These are phyloP conservation scores for Oryctes rhinoceros DNA, from an alignment of 1,140 invertebrate genomes.

Conservation along the genomic window DNA sequence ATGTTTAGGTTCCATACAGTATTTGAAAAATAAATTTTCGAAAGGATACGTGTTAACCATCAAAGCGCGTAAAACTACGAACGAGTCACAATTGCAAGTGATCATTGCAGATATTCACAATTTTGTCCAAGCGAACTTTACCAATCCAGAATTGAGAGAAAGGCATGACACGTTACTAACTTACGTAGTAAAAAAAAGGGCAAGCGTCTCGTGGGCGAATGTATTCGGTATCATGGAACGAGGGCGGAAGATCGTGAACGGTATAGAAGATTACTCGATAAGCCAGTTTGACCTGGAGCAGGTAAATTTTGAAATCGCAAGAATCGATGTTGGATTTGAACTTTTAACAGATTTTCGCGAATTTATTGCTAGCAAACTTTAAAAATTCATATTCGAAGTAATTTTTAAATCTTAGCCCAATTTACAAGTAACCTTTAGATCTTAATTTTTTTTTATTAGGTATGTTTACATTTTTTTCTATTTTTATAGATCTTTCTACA, in stretches of 20 bases:
- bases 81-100: constrained; percentile 42
- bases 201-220: constrained; percentile 45
- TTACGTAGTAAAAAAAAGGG: constrained; percentile 71
- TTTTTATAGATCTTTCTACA: not conserved
- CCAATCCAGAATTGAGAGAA: constrained; percentile 66
- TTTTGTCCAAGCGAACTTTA: constrained; percentile 60
- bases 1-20: constrained; percentile 74
- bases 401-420: no score
- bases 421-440: not conserved
- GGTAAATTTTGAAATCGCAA: constrained; percentile 38
- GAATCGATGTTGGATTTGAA: not conserved
- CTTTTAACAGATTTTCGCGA: not conserved
- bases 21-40: constrained; percentile 73
- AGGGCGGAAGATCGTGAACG: constrained; percentile 41
- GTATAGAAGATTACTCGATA: constrained; percentile 48
- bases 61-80: constrained; percentile 52
- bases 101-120: constrained; percentile 54
- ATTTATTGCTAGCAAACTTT: not conserved
- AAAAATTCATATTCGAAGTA: not conserved
- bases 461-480: not conserved
- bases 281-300: constrained; percentile 49
- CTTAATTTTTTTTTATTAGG: not conserved
- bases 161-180: constrained; percentile 76
- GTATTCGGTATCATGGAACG: constrained; percentile 48
- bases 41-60: constrained; percentile 61